phyloP scores from a whole-genome alignment of 1,140 invertebrate species.

The Camponotus floridanus region DNA sequence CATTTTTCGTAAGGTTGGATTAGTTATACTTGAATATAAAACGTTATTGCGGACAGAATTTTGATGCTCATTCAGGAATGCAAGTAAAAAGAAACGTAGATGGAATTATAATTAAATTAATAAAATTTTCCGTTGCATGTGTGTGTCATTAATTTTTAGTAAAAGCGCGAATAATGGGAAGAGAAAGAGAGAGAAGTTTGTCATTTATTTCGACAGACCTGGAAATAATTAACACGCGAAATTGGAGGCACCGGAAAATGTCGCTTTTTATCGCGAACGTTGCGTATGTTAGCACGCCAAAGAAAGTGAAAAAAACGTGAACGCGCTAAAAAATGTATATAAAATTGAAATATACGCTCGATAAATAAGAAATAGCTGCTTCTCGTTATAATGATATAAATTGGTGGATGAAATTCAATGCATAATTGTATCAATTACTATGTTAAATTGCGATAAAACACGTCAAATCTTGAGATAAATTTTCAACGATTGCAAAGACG shows the following conservation, averaged over 20 bases:
- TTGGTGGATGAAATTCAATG: neutral
- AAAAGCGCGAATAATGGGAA: neutral
- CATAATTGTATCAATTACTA: neutral
- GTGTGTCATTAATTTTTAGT: slow-evolving; percentile 8
- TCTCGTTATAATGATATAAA: slow-evolving; percentile 17
- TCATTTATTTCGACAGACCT: slow-evolving; percentile 41
- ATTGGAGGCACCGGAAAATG: slow-evolving; percentile 11
- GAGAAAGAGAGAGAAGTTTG: neutral
- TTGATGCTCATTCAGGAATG: slow-evolving; percentile 2
- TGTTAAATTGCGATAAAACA: neutral
- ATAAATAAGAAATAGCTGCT: slow-evolving; percentile 16
- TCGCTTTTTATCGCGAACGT: neutral
- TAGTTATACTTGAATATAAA: no score
- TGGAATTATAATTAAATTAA: slow-evolving; percentile 44
- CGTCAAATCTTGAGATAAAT: slow-evolving; percentile 19
- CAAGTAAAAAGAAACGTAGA: slow-evolving; percentile 11
- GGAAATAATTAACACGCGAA: slow-evolving; percentile 38
- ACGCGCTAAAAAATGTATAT: neutral
- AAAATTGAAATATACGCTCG: slow-evolving; percentile 12
- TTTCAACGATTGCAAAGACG: neutral
- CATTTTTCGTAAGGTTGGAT: slow-evolving; percentile 2
- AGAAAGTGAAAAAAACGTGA: neutral
- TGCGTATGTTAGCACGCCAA: neutral
- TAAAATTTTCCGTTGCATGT: slow-evolving; percentile 25
- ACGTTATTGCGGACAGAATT: slow-evolving; percentile 23